Evolutionary conservation across 1,140 invertebrate species (phyloP).

Genomic region (Phortica variegata): DNA sequence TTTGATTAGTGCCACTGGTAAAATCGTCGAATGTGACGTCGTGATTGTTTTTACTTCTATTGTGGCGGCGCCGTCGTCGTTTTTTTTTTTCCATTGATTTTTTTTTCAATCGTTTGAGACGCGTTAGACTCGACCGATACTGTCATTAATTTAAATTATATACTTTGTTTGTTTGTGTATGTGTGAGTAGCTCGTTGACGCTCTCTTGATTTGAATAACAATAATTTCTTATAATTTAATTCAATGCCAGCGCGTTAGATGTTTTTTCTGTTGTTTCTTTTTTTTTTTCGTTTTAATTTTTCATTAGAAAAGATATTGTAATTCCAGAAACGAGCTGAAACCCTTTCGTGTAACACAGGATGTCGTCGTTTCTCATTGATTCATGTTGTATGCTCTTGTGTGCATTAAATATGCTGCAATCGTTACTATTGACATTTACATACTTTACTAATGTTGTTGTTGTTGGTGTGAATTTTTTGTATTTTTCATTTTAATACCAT

Average conservation of each 20-base stretch:
- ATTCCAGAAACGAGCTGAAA: conserved; percentile 25
- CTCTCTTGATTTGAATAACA: conserved; percentile 40
- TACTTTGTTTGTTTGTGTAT: conserved; percentile 12
- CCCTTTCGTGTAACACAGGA: conserved; percentile 40
- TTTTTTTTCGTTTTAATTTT: no score
- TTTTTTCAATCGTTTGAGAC: conserved; percentile 8
- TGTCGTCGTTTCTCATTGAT: conserved; percentile 16
- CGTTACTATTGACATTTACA: conserved; percentile 18
- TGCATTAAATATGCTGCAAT: conserved; percentile 35
- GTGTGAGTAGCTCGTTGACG: conserved; percentile 7
- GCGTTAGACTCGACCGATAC: no score
- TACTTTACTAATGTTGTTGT: conserved; percentile 19
- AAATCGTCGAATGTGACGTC: conserved; percentile 21
- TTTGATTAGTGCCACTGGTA: conserved; percentile 40
- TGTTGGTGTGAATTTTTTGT: no score
- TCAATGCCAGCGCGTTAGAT: conserved; percentile 2
- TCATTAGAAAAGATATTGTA: no score
- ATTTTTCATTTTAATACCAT: no score
- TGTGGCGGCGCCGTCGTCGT: conserved; percentile 15
- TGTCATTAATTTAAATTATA: conserved; percentile 43
- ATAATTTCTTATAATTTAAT: no score
- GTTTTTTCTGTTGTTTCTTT: conserved; percentile 11
- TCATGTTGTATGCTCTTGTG: not conserved
- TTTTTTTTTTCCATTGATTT: conserved; percentile 2
- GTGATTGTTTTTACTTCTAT: conserved; percentile 21